Base-by-base conservation (phyloP, 2,113 vertebrate species). In the Xerus inauris region DNA sequence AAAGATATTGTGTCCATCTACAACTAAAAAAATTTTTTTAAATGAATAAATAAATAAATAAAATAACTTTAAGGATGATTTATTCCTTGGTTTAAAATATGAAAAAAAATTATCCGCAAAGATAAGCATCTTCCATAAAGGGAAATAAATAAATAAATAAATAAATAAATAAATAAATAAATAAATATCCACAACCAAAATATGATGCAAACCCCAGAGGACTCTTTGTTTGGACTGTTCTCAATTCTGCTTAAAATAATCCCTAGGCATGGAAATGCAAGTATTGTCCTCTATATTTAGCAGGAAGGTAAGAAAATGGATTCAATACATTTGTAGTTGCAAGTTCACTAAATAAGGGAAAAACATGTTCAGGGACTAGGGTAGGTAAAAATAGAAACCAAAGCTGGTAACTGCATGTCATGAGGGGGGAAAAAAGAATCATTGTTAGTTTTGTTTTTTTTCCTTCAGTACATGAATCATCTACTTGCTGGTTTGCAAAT, bases 341-440 rank as follows among this genome's bases (percentile, higher is more conserved):
- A 88, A 11, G 17, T 76, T 97, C 97, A 47, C 93, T 96, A 97
- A 96, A 96, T 91, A 96, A 87, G 72, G 81, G 42, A 81, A 86
- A 95, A 93, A 40, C 32, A 91, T 6, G 30, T 35, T 82, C 24
- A 45, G 77, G 65, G 82, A 92, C 38, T 6, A 11, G 19, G 11
- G 10, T 40, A 19, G 26, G 32, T 95, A 91, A 97, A 97, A 95
- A 96, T 91, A 94, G 92, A 97, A 95, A 85, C 3, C 24, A 42
- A 92, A 92, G 20, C 45, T 95, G 28, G 79, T 87, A 88, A 92
- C 84, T 83, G 19, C 49, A 75, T 89, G 85, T 86, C 72, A 75
- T 82, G 17, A 76, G 6, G 6, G 30, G 24, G 35, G 35, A 38
- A 76, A 89, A 62, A 85, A 75, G 71, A 42, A 40, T 49, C 26